Evolutionary conservation across 2,113 vertebrate genomes (phyloP).

Genomic region (Aldabrachelys gigantea): DNA sequence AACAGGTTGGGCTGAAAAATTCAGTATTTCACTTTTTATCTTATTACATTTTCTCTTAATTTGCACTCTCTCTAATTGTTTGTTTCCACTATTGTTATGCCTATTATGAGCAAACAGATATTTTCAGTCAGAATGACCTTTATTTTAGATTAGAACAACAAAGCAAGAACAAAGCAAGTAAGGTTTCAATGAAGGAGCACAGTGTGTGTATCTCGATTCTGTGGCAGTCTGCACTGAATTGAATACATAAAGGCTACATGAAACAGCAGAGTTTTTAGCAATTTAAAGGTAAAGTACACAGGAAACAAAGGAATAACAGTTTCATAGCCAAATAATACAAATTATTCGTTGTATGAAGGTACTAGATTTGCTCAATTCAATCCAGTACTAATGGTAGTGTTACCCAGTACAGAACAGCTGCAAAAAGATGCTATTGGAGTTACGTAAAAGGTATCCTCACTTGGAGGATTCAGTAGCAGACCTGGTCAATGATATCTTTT

Average conservation of each 20-base stretch:
- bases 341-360: fast-evolving
- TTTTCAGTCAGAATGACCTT: background rate
- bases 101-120: background rate
- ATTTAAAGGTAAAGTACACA: background rate
- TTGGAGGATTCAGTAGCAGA: background rate
- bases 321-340: background rate
- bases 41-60: background rate
- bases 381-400: background rate
- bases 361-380: fast-evolving
- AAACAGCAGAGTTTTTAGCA: background rate
- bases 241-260: background rate
- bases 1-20: background rate
- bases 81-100: background rate
- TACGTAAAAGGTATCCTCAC: background rate
- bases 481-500: background rate
- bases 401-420: background rate
- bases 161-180: fast-evolving
- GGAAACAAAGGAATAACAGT: background rate
- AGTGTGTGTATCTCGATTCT: background rate
- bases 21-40: background rate
- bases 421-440: background rate
- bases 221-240: background rate
- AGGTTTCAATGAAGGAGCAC: background rate
- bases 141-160: background rate
- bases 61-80: background rate